Evolutionary conservation across 2,888 invertebrate species (phyloP), one percentile per base, ranked within the genome.

Genomic region (Perizoma affinitatum): DNA sequence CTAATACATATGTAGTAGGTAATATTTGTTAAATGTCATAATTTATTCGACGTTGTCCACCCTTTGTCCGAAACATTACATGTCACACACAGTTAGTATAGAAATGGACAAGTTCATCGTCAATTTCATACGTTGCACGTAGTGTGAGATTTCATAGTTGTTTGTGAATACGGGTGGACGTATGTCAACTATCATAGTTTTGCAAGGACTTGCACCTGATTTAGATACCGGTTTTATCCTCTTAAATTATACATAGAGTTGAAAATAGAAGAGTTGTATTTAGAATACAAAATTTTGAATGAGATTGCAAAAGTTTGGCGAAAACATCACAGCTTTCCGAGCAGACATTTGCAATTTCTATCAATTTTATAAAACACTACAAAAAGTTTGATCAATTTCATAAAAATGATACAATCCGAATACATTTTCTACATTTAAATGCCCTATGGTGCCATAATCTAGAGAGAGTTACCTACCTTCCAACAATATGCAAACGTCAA

Each of bases 331-430:
- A 5, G 57, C 65, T 57, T 44, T 54, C 45, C n/a, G 33, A 51
- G 33, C 3, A 46, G 72, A 76, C 70, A 61, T 73, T 78, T 75
- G 66, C 80, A 83, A 44, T 54, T 65, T 63, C 67, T 70, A 46
- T 58, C 78, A 76, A 76, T 60, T 78, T 80, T 86, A 86, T 82
- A 86, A 87, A 86, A 87, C 63, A 83, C 85, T 86, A 85, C 80
- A 73, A 78, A 78, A 82, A 83, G 72, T 78, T 81, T 82, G 78
- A 80, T 79, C 79, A 80, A 74, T 81, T 80, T 69, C 67, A 71
- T 73, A 74, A 49, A n/a, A 62, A 52, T 54, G 44, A 54, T 54
- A 61, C 46, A 72, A 72, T 71, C 71, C 38, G 53, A 56, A 54
- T 61, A 54, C 5, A 10, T 69, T 69, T 48, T 72, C 53, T 54